These are phyloP conservation scores for Scytalopus superciliaris DNA, from an alignment of 2,113 vertebrate genomes.

Conservation along the genomic window DNA sequence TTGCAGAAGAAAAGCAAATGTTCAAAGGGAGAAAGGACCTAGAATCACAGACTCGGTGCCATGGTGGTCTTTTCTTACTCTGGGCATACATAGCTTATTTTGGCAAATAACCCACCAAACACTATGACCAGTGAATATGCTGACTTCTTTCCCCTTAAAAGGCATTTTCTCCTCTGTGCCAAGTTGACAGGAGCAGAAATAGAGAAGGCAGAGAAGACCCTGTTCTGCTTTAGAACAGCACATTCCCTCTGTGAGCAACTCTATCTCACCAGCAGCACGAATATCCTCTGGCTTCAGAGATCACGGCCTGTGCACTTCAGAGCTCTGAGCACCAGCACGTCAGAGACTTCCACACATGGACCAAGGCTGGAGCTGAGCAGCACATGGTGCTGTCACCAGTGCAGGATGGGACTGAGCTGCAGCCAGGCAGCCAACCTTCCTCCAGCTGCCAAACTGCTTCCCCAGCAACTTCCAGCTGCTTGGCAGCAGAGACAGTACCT, in stretches of 20 bases:
- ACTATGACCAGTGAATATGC: neutral
- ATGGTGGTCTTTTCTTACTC: neutral
- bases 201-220: neutral
- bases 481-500: neutral
- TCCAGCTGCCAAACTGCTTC: neutral
- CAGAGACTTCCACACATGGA: neutral
- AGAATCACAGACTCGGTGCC: neutral
- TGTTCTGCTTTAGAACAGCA: neutral
- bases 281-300: neutral
- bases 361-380: neutral
- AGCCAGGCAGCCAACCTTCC: neutral
- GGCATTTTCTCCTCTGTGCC: neutral
- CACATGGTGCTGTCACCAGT: neutral
- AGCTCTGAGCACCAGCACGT: neutral
- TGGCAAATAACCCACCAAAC: neutral
- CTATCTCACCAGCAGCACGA: neutral
- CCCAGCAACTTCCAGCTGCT: neutral
- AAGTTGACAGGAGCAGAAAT: neutral
- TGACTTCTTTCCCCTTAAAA: neutral
- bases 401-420: neutral
- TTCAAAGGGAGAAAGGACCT: neutral
- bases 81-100: neutral
- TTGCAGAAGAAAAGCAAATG: constrained; percentile 7
- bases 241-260: rapidly evolving
- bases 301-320: rapidly evolving